These are phyloP conservation scores for Holcopasites calliopsidis DNA, from an alignment of 1,140 invertebrate species.

Conservation along the genomic window DNA sequence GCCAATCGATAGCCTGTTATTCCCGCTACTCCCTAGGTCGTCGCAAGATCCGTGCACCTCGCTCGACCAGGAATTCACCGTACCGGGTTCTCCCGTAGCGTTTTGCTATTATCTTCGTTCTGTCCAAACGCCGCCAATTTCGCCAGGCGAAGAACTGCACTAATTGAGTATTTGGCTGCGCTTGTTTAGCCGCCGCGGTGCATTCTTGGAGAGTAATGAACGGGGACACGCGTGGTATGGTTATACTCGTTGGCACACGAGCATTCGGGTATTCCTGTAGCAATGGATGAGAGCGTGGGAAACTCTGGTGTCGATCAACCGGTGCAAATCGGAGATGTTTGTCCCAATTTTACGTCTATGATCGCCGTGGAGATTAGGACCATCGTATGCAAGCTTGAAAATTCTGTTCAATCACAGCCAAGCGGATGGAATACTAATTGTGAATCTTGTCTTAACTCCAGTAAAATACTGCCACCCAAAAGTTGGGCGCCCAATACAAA, in stretches of 20 bases:
- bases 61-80: constrained; percentile 52
- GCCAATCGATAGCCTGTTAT: constrained; percentile 72
- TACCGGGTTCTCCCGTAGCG: constrained; percentile 14
- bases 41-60: constrained; percentile 11
- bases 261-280: not conserved
- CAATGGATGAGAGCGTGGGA: not conserved
- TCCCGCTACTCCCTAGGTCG: constrained; percentile 26
- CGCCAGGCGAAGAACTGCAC: constrained; percentile 58
- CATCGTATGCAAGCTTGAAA: too few species aligned
- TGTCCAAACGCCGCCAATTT: constrained; percentile 18
- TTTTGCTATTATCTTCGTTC: not conserved
- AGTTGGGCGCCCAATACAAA: too few species aligned
- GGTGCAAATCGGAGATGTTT: not conserved
- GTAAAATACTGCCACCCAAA: too few species aligned
- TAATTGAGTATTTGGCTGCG: constrained; percentile 67
- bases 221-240: not conserved
- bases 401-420: too few species aligned
- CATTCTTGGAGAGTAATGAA: not conserved
- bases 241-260: not conserved
- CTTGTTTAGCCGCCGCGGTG: constrained; percentile 44
- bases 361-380: too few species aligned
- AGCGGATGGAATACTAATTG: too few species aligned
- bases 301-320: not conserved
- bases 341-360: not conserved
- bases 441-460: too few species aligned